phyloP scores from a whole-genome alignment of 2,113 vertebrate species.

The Dinomys branickii region DNA sequence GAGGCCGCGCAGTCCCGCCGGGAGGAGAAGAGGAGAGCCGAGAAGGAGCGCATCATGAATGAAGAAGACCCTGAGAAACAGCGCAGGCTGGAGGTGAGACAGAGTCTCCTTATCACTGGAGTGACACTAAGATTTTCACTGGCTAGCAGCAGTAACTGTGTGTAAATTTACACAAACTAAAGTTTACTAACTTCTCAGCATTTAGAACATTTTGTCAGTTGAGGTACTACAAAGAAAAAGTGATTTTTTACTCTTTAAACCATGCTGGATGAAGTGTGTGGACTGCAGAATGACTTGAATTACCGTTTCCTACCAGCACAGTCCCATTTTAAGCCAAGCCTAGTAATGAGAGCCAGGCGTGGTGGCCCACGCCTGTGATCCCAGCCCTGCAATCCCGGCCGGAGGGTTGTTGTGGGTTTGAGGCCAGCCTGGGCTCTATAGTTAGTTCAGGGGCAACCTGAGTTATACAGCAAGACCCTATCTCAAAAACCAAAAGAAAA shows the following conservation, averaged over 20 bases:
- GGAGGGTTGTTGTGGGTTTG: too few species aligned
- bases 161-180: not conserved
- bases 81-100: constrained; percentile 94
- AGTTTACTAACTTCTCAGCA: constrained; percentile 20
- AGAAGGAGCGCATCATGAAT: constrained; percentile 99
- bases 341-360: not conserved
- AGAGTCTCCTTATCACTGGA: not conserved
- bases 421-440: too few species aligned
- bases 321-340: constrained; percentile 10
- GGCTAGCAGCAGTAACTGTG: not conserved
- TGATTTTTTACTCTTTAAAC: not conserved
- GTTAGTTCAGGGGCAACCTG: too few species aligned
- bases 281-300: not conserved
- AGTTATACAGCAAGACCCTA: too few species aligned
- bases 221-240: not conserved
- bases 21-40: constrained; percentile 97
- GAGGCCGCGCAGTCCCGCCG: constrained; percentile 97
- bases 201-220: not conserved
- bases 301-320: not conserved
- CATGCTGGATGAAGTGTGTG: not conserved
- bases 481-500: too few species aligned
- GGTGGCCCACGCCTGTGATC: too few species aligned
- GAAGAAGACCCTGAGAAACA: constrained; percentile 99
- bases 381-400: too few species aligned
- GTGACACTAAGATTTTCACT: not conserved